Conservation (phyloP, 92 coral and sea anemone species). For the Umimayanthus chanpuru region DNA sequence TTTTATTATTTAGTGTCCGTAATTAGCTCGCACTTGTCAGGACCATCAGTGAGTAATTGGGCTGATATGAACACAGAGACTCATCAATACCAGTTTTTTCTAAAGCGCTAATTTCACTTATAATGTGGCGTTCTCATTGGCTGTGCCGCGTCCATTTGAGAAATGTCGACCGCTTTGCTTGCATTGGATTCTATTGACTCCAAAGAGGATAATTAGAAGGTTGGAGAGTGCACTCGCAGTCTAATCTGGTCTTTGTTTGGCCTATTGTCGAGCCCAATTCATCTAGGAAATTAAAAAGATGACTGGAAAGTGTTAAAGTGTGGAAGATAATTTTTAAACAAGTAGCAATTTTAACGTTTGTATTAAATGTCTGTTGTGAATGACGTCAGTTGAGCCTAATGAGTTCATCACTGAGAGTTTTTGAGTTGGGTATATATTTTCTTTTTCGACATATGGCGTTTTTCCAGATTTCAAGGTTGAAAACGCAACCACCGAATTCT, state of each 20-base stretch:
- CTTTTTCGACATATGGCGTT: not conserved
- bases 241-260: slow-evolving; percentile 34
- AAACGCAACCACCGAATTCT: not conserved
- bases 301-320: slow-evolving; percentile 40
- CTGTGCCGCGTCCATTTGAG: slow-evolving; percentile 6
- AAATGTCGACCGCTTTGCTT: slow-evolving; percentile 33
- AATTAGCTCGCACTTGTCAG: slow-evolving; percentile 43
- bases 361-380: slow-evolving; percentile 1
- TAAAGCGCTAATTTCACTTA: slow-evolving; percentile 44
- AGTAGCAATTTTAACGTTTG: slow-evolving; percentile 34
- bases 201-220: slow-evolving; percentile 35
- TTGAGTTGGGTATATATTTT: not conserved
- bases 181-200: slow-evolving; percentile 22
- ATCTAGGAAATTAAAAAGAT: slow-evolving; percentile 47
- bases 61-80: slow-evolving; percentile 31
- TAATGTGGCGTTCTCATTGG: slow-evolving; percentile 36
- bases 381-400: slow-evolving; percentile 18
- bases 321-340: slow-evolving; percentile 36
- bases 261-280: slow-evolving; percentile 43
- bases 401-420: not conserved
- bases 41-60: slow-evolving; percentile 38
- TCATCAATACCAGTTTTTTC: slow-evolving; percentile 38
- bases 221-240: slow-evolving; percentile 6
- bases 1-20: slow-evolving; percentile 42
- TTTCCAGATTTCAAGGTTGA: not conserved